Percentiles rank a stretch among this genome's conserved stretches.
These are phyloP conservation scores for Argyrosomus regius DNA, from an alignment of 2,797 vertebrate genomes.

Conservation along the genomic window DNA sequence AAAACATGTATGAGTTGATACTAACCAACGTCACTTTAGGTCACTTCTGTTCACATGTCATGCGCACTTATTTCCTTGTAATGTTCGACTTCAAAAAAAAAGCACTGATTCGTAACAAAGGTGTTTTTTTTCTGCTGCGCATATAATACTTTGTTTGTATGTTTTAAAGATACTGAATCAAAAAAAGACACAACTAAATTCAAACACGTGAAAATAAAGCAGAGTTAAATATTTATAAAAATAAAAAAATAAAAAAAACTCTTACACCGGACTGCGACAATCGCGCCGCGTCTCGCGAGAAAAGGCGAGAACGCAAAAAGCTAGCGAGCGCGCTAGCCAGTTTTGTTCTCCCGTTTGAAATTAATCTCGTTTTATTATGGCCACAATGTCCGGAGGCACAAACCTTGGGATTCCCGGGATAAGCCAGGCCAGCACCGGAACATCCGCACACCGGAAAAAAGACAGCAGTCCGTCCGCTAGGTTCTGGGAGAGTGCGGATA, in stretches of 20 bases:
- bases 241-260: neutral
- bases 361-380: constrained; percentile 68
- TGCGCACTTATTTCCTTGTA: constrained; percentile 45
- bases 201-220: neutral
- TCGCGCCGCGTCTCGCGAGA: constrained; percentile 64
- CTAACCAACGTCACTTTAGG: constrained; percentile 4
- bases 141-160: accelerated
- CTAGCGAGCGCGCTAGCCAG: constrained; percentile 75
- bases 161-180: accelerated
- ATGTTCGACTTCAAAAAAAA: constrained; percentile 64
- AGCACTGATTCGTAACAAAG: neutral
- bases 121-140: neutral
- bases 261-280: constrained; percentile 13
- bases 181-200: accelerated
- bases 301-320: constrained; percentile 43
- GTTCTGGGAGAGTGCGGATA: constrained; percentile 94
- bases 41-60: constrained; percentile 30
- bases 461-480: constrained; percentile 90
- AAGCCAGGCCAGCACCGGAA: constrained; percentile 58
- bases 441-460: constrained; percentile 84
- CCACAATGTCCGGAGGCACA: constrained; percentile 79
- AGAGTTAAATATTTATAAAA: neutral
- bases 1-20: neutral
- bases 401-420: constrained; percentile 71
- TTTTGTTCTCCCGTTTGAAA: constrained; percentile 67